Evolutionary conservation across 23 tunicate species (phyloP), one percentile per base, ranked within the genome.

Genomic region (Trididemnum miniatum): DNA sequence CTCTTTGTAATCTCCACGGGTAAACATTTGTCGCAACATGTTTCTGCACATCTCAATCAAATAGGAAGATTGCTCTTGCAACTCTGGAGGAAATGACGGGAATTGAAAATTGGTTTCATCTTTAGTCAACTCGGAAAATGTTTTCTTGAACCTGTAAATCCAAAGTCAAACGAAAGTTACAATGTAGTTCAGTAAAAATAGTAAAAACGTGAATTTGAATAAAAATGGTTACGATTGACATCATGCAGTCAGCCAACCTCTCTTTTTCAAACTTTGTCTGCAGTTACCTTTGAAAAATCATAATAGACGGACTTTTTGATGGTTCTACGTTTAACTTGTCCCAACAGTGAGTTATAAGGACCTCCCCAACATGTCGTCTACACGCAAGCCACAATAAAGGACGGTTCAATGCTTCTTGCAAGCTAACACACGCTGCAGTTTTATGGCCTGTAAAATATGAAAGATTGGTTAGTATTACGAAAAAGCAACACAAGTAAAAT

Each of bases 351-450:
- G 76, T 71, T 15, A 71, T 34, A 18, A 71, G 23, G 40, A 71
- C n/a, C 76, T 71, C 76, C 15, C 76, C 40, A 7, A 24, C 49
- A 24, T 15, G 76, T 4, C 3, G 26, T 20, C 39, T 34, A 4
- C 76, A 71, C 22, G 76, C 49, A 71, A 71, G 49, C 39, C 76
- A 71, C 49, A 24, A 31, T 24, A 62, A 62, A 62, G 67, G 67
- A 12, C 29, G 67, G 26, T n/a, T 12, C n/a, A 62, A 24, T n/a
- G n/a, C 67, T 62, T 62, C 67, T 62, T 62, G 29, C 5, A 24
- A 24, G 67, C 67, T 62, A 26, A 62, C 4, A 26, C 29, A 62
- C 3, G 67, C 67, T 20, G 67, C 67, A 62, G 25, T 62, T 62
- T 62, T 62, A n/a, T 62, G 67, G 26, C n/a, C 26, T 62, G 67